A percentile compares a stretch with the other conserved stretches of the same genome.
These are phyloP conservation scores for Cryptocephalus moraei DNA, from an alignment of 2,888 invertebrate species.

Conservation along the genomic window DNA sequence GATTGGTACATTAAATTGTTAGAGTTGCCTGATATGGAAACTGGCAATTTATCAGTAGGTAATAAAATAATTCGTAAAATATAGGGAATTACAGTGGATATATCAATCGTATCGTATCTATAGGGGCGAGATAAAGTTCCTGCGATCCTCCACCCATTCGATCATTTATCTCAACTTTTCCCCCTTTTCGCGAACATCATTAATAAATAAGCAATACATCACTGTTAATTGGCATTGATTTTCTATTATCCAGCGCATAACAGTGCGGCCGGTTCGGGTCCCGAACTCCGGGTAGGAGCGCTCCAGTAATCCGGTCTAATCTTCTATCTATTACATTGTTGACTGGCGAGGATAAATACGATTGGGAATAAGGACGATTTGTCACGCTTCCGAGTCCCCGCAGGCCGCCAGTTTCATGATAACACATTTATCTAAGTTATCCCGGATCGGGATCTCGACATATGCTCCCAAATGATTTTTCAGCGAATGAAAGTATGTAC, in stretches of 20 bases:
- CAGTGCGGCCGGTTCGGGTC: slow-evolving; percentile 10
- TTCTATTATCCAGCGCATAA: slow-evolving; percentile 27
- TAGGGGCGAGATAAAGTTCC: too few species aligned
- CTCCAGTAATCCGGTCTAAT: slow-evolving; percentile 27
- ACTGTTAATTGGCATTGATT: slow-evolving; percentile 33
- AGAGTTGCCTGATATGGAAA: too few species aligned
- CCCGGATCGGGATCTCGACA: neutral
- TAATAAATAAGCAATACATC: slow-evolving; percentile 31
- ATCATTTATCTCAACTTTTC: too few species aligned
- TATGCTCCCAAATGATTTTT: too few species aligned
- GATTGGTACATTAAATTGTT: too few species aligned
- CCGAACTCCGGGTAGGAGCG: neutral
- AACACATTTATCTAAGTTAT: neutral
- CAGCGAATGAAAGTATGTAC: too few species aligned
- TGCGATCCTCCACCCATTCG: too few species aligned
- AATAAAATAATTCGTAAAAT: too few species aligned
- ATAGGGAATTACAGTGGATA: too few species aligned
- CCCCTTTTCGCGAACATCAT: too few species aligned
- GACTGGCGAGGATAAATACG: slow-evolving; percentile 36
- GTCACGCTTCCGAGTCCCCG: slow-evolving; percentile 30
- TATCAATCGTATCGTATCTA: too few species aligned
- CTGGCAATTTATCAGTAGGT: too few species aligned
- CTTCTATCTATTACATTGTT: slow-evolving; percentile 37
- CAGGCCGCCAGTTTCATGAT: neutral
- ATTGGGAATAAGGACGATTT: slow-evolving; percentile 37